Evolutionary conservation across 2,888 invertebrate genomes (phyloP), one percentile per base, ranked within the genome.

Genomic region (Synergus laeviventris): DNA sequence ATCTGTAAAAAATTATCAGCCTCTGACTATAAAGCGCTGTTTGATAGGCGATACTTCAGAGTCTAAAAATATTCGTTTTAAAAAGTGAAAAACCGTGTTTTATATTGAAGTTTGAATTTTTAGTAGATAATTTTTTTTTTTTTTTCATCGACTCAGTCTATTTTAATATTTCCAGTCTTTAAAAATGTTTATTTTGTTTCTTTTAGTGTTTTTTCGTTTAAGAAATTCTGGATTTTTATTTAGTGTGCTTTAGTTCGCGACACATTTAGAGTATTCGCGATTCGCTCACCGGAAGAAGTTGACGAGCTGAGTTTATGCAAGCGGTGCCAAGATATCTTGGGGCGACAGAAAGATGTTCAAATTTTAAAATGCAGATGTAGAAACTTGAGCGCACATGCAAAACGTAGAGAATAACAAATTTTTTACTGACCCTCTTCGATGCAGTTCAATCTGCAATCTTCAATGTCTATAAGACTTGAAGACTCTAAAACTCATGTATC

Each of bases 281-380:
- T 42, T 42, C 62, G 56, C 38, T 38, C n/a, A 66, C 5, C 31
- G 31, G 21, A 62, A 24, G 75, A 77, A 78, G 74, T 77, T 62
- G 39, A 36, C 38, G 42, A 76, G 81, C 79, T 81, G 61, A 61
- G 36, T n/a, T 24, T 78, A 76, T 75, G 81, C 76, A 81, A 79
- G 78, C 38, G 49, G 59, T 73, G 73, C 75, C 75, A 74, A 74
- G 74, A 80, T 76, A 74, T 73, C 79, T 76, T 42, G 73, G 76
- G 77, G 79, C 78, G 75, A 77, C 76, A 73, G 45, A 75, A 76
- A 78, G 75, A 78, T 75, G 78, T 76, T 74, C 77, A 79, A 42
- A 8, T 7, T 42, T 18, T 14, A 5, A 21, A 70, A 16, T 24
- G 45, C 49, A 45, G 24, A 73, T 9, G 31, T 38, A 5, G 16